Evolutionary conservation across 2,113 vertebrate species (phyloP).

Genomic region (Tamias sibiricus): DNA sequence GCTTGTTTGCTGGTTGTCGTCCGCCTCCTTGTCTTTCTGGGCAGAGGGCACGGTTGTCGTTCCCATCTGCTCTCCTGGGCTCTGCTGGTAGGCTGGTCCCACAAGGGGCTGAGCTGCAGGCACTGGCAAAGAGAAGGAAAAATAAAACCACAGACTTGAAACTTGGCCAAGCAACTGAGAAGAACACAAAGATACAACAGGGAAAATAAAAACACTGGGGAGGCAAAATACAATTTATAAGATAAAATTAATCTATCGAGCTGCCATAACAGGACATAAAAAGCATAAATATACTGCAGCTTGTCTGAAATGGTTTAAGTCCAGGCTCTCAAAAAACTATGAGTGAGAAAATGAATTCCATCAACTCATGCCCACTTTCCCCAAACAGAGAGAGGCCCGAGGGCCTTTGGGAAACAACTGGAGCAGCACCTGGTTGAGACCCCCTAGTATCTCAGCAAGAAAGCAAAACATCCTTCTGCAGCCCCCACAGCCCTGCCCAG

Average conservation of each 20-base stretch:
- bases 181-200: conserved; percentile 61
- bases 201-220: conserved; percentile 71
- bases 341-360: conserved; percentile 72
- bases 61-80: conserved; percentile 88
- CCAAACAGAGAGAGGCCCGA: neutral
- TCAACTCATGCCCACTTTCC: neutral
- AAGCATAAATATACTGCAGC: conserved; percentile 72
- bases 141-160: conserved; percentile 64
- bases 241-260: conserved; percentile 77
- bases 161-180: conserved; percentile 65
- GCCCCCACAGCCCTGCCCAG: neutral
- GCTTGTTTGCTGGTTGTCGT: conserved; percentile 87
- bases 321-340: conserved; percentile 62
- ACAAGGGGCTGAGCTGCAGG: conserved; percentile 85
- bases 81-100: conserved; percentile 86
- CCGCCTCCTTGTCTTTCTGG: conserved; percentile 78
- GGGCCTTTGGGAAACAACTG: neutral
- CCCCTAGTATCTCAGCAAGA: neutral
- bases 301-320: conserved; percentile 60
- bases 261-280: conserved; percentile 72
- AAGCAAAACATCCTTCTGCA: neutral
- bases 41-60: conserved; percentile 63
- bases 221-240: conserved; percentile 77
- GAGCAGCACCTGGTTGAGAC: neutral
- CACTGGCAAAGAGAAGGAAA: conserved; percentile 69